Base-by-base conservation (phyloP, 2,797 vertebrate genomes). In the Bothrops alternatus region DNA sequence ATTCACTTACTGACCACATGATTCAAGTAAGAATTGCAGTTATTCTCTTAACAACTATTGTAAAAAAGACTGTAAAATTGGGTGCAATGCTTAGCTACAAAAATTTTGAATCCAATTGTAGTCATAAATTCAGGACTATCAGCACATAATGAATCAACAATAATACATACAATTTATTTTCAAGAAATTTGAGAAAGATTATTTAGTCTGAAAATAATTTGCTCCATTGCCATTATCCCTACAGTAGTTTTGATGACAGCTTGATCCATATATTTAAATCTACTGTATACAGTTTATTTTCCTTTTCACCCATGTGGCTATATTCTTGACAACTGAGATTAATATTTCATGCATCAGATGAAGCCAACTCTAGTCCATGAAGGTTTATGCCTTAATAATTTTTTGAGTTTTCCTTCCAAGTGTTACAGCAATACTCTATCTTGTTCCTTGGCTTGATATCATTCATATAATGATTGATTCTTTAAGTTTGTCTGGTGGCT, bases 391-490 rank as follows among this genome's bases (percentile, higher is more conserved):
- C 32, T 42, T 82, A 58, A 90, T 90, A 90, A 90, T 47, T 90
- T 61, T 26, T 86, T 82, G 55, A 69, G 65, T 60, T 91, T 86
- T 91, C 26, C 42, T 60, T 78, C 65, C 32, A 60, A 88, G 88
- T 78, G 65, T 92, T 88, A 78, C 55, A 92, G 53, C 26, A 60
- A 58, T 82, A 23, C 20, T 88, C 14, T 16, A 32, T 50, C 37
- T 32, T 47, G 37, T 82, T 92, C 55, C 55, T 42, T 88, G 42
- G 28, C 78, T 92, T 60, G 87, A 89, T 88, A 89, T 88, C 32
- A 50, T 60, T 88, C 56, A 58, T 88, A 60, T 53, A 92, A 92
- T 88, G 65, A 92, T 78, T 88, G 18, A 88, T 92, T 82, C 65
- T 89, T 14, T 88, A 56, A 87, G 78, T 82, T 60, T 28, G 50